phyloP scores from a whole-genome alignment of 2,888 invertebrate genomes.

The Alloplasta piceator region DNA sequence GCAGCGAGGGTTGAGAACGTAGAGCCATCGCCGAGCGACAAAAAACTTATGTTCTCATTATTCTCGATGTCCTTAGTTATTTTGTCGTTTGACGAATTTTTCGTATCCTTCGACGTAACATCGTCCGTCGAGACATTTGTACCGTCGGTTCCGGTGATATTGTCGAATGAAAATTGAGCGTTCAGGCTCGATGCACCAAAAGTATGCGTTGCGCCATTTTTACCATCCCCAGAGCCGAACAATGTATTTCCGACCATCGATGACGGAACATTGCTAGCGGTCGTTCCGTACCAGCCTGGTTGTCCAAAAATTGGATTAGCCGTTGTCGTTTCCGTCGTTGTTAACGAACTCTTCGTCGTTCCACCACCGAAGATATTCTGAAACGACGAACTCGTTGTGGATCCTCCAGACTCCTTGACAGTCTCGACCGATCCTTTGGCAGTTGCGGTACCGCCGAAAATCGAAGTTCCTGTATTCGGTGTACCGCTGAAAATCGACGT shows the following conservation, averaged over 20 bases:
- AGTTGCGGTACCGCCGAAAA: constrained; percentile 56
- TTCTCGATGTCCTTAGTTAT: constrained; percentile 45
- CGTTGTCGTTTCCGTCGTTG: neutral
- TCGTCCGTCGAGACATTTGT: neutral
- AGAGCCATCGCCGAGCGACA: constrained; percentile 70
- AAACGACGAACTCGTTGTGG: constrained; percentile 31
- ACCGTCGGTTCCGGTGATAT: constrained; percentile 30
- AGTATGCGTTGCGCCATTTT: constrained; percentile 36
- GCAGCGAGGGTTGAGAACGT: constrained; percentile 77
- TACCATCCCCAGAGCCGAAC: constrained; percentile 13
- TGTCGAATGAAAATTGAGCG: constrained; percentile 14
- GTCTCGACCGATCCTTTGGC: constrained; percentile 16
- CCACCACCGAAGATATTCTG: constrained; percentile 68
- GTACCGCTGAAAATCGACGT: constrained; percentile 53
- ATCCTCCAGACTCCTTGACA: constrained; percentile 13
- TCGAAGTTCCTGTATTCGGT: constrained; percentile 22
- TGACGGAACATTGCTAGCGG: neutral
- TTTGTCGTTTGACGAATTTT: constrained; percentile 7
- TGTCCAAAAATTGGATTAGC: constrained; percentile 43
- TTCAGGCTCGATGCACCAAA: constrained; percentile 43
- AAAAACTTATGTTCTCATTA: constrained; percentile 70
- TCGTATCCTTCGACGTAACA: constrained; percentile 15
- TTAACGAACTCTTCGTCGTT: constrained; percentile 45
- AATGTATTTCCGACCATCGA: neutral
- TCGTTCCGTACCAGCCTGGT: neutral